Base-by-base conservation (phyloP, 2,888 invertebrate species). In the Falcaria lacertinaria region DNA sequence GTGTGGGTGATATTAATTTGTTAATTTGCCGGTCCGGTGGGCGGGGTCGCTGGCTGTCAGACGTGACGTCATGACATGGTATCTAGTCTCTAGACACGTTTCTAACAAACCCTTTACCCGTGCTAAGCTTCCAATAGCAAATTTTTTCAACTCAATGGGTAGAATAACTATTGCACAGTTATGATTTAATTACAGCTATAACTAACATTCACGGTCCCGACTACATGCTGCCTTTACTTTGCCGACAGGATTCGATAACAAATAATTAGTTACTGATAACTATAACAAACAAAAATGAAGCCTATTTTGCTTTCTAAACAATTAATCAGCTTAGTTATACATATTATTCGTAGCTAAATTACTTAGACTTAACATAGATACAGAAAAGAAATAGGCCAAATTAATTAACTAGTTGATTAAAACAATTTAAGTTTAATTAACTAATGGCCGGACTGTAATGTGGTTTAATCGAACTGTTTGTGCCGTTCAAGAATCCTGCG, bases 1-100 rank as follows among this genome's bases (percentile, higher is more conserved):
- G 60, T 61, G 70, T 69, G 61, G 67, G 74, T 74, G 76, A 70
- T 73, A 77, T 76, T 77, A 80, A 83, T 84, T 80, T 78, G 77
- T 74, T 77, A 75, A 75, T 74, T 74, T 69, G 69, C 56, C 64
- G 67, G 69, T 52, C 63, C 50, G 49, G 52, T 58, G 71, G 83
- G 84, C 70, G 84, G 71, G 71, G 65, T 46, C 53, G 41, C 41
- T 44, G 41, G 52, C 60, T 65, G 60, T 72, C 76, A 70, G 59
- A 7, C 28, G 11, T 28, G 7, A 11, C 28, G 28, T 11, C n/a
- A n/a, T n/a, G n/a, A n/a, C n/a, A n/a, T n/a, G n/a, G n/a, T n/a
- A n/a, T n/a, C n/a, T n/a, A 11, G 28, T 2, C 28, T 28, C 28
- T 3, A 28, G 41, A 15, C 19, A 35, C 17, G 28, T 39, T 42